A percentile compares a stretch with the other conserved stretches of the same genome.
These are phyloP conservation scores for Siniperca chuatsi DNA, from an alignment of 2,113 vertebrate genomes.

Conservation along the genomic window DNA sequence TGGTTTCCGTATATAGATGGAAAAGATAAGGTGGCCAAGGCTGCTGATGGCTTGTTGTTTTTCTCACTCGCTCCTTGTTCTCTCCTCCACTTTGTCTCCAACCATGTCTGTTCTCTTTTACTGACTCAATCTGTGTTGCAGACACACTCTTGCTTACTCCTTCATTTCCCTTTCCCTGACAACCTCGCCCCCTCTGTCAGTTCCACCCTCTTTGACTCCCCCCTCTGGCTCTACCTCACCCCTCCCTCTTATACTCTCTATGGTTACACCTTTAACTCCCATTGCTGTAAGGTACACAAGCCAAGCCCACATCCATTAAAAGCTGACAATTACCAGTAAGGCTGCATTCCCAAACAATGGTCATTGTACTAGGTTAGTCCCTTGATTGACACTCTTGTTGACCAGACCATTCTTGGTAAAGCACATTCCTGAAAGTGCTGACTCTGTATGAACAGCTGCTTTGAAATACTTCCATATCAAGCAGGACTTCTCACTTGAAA, in stretches of 20 bases:
- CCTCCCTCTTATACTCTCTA: constrained; percentile 62
- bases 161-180: constrained; percentile 74
- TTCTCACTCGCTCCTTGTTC: constrained; percentile 53
- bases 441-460: not conserved
- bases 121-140: constrained; percentile 60
- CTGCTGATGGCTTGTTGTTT: constrained; percentile 54
- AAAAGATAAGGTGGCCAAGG: constrained; percentile 61
- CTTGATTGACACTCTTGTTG: constrained; percentile 35
- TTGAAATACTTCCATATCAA: constrained; percentile 27
- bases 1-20: constrained; percentile 69
- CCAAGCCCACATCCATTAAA: constrained; percentile 62
- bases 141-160: constrained; percentile 77
- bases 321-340: constrained; percentile 68
- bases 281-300: constrained; percentile 58
- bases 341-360: constrained; percentile 75
- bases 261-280: constrained; percentile 72
- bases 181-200: constrained; percentile 70
- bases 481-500: constrained; percentile 19
- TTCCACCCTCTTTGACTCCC: constrained; percentile 72
- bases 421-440: constrained; percentile 17
- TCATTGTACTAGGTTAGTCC: not conserved
- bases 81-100: constrained; percentile 45
- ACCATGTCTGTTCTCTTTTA: constrained; percentile 62
- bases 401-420: constrained; percentile 1
- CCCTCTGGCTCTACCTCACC: constrained; percentile 64